A percentile compares a stretch with the other conserved stretches of the same genome.
phyloP scores from a whole-genome alignment of 2,113 vertebrate species.

The Lasiurus borealis region DNA sequence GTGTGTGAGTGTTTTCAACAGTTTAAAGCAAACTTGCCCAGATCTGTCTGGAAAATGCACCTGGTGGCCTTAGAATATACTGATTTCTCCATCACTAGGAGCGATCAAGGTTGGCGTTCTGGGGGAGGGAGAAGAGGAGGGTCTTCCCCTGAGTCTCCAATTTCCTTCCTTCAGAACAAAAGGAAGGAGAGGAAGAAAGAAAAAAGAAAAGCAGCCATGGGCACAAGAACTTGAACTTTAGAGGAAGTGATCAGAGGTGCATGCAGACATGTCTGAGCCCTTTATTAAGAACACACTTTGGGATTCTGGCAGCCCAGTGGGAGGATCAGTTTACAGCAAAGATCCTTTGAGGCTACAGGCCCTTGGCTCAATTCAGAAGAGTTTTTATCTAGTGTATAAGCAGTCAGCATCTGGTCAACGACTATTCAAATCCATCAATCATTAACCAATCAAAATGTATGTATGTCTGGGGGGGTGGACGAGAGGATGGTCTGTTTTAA shows the following conservation, averaged over 20 bases:
- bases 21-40: not conserved
- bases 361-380: slow-evolving; percentile 13
- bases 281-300: slow-evolving; percentile 17
- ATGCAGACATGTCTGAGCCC: not conserved
- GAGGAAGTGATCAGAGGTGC: not conserved
- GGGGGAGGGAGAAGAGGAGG: not conserved
- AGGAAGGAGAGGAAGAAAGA: not conserved
- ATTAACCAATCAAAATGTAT: not conserved
- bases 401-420: slow-evolving; percentile 29
- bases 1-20: not conserved
- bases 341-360: not conserved
- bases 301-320: not conserved
- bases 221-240: slow-evolving; percentile 2
- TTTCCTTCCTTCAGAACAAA: slow-evolving; percentile 44
- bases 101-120: not conserved
- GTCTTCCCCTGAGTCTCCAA: not conserved
- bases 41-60: slow-evolving; percentile 37
- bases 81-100: not conserved
- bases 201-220: not conserved
- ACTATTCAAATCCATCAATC: not conserved
- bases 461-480: not conserved
- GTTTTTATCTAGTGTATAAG: slow-evolving; percentile 12
- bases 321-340: not conserved
- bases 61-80: not conserved
- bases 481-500: not conserved